Base-by-base conservation (phyloP, 2,888 invertebrate genomes). In the Dynastes maya region DNA sequence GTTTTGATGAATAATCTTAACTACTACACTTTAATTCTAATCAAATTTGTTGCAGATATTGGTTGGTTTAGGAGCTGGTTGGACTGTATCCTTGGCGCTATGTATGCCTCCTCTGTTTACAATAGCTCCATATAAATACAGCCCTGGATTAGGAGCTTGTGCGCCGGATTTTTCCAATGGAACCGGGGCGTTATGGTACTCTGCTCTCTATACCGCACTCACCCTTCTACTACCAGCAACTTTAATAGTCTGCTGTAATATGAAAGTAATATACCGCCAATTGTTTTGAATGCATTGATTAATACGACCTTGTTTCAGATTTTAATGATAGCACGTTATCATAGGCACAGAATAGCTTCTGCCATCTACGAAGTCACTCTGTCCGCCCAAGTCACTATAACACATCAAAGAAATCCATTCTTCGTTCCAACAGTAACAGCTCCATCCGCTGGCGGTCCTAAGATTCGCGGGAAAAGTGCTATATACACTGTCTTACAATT, bases 281-380 rank as follows among this genome's bases (percentile, higher is more conserved):
- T 51, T 22, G 5, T 55, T 32, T 11, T 13, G 32, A 27, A 16
- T 51, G 2, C 1, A 1, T 53, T 16, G 27, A 63, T 40, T 68
- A 68, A 51, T 29, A 53, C 51, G 6, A 6, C 6, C 16, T 6
- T 63, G 40, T 77, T 77, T n/a, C 84, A 90, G 90, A 92, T 93
- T 72, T 89, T 93, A 71, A 92, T 92, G 85, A 93, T 93, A 78
- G 93, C 93, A 8, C 89, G 93, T 0, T 95, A 95, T 87, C 96
- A 96, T 85, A 91, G 95, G 5, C 95, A 96, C 86, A 91, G 95
- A 79, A 96, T 96, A 83, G 95, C 95, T 40, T 95, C 95, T 65
- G 95, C 96, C 32, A 95, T 96, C 82, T 95, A 95, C 89, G 95
- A 96, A 90, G 95, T 95, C 61, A 95, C 95, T 0, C 88, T 96